These are phyloP conservation scores for Sebastes fasciatus DNA, from an alignment of 2,113 vertebrate genomes.

Conservation along the genomic window DNA sequence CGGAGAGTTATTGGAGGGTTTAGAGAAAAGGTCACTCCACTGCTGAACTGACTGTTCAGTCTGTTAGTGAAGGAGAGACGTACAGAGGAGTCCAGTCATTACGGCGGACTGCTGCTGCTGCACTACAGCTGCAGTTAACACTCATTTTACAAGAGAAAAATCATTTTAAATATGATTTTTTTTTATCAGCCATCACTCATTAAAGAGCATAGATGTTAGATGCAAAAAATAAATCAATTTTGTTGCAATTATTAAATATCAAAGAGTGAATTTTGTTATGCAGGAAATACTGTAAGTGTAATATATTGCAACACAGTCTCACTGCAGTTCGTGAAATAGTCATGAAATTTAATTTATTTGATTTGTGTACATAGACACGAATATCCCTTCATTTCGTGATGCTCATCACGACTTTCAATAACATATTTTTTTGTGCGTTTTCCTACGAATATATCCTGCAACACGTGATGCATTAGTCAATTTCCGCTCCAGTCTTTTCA, in stretches of 20 bases:
- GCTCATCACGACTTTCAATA: no score
- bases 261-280: neutral
- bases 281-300: neutral
- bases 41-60: constrained; percentile 64
- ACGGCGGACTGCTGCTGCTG: neutral
- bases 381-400: no score
- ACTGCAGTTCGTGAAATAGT: no score
- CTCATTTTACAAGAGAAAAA: neutral
- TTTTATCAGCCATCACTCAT: neutral
- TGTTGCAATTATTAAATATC: neutral
- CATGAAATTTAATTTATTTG: no score
- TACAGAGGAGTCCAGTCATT: constrained; percentile 28
- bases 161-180: neutral
- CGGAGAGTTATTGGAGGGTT: constrained; percentile 65
- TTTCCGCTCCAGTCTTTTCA: no score
- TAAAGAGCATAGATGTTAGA: no score
- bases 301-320: neutral
- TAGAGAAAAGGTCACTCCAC: constrained; percentile 72
- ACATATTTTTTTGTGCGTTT: no score
- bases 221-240: no score
- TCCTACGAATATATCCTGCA: no score
- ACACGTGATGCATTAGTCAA: no score
- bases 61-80: constrained; percentile 22
- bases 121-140: neutral
- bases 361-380: no score